Base-by-base conservation (phyloP, 2,888 invertebrate genomes). In the Caenorhabditis afra region DNA sequence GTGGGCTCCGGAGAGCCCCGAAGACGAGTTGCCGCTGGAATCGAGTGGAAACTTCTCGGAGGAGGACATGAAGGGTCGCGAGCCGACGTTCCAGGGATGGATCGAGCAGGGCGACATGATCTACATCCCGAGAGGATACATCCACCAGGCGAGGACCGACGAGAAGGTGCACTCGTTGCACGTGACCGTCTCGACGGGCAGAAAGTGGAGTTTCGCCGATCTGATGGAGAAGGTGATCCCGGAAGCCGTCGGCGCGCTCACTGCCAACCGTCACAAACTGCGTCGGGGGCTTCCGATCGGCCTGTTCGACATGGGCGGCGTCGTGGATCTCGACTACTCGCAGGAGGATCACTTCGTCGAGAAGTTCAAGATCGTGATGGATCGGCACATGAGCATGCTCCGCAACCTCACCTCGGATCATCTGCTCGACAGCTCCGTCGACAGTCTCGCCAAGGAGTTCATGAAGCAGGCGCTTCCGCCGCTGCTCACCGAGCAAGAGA, bases 401-500 rank as follows among this genome's bases (percentile, higher is more conserved):
- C 62, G 82, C 8, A 79, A 80, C 53, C 59, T 82, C 49, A 61
- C 82, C n/a, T 52, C 79, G 7, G 81, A 78, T 35, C 37, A 94
- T 1, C 93, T 94, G 12, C 85, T 91, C n/a, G 95, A 97, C 91
- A 93, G 93, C 44, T 95, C 95, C 16, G 95, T 94, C 1, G 98
- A 98, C 91, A 93, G 94, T 91, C 93, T 97, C 92, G 95, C 94
- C 1, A 94, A 94, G 87, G 93, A 93, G 83, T 95, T 94, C 89
- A 94, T 96, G 90, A 94, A 94, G 87, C 95, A 95, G 91, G 94
- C 95, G 3, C 91, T 98, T 66, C 97, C 98, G 0, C 97, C 97
- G 0, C 92, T 94, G 44, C 81, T 89, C 37, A 86, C 87, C 11
- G 74, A 70, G 3, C 75, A 68, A 11, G 84, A 82, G 59, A 77